Evolutionary conservation across 1,140 invertebrate genomes (phyloP), one percentile per base, ranked within the genome.

Genomic region (Bombyx mandarina): DNA sequence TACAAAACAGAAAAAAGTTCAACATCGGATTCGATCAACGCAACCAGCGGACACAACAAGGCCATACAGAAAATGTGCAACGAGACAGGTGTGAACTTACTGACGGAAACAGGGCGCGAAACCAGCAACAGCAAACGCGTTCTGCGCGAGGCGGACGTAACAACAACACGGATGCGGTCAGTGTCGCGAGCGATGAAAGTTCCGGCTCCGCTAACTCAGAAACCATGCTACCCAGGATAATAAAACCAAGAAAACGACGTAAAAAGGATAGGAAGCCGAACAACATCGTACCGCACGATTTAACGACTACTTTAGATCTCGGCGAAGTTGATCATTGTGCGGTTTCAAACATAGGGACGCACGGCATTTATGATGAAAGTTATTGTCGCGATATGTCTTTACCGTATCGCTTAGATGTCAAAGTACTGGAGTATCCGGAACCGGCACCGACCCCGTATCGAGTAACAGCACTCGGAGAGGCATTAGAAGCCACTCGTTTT

Each of bases 181-280:
- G 92, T 77, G 92, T 93, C 57, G 90, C 92, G 10, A 94, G 93
- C 77, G 93, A 94, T 75, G 93, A 94, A 80, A 94, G 93, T 81
- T 93, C 92, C 58, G 91, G 90, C 8, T 92, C 92, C 7, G 79
- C 89, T 48, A 91, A 92, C 65, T 94, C 93, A 2, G 94, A 95
- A 67, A 94, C 92, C 57, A 94, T 93, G 80, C 79, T 96, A 66
- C 95, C 95, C 26, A 89, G 95, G 50, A 95, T 96, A 54, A 96
- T 96, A 70, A 97, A 97, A 79, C 95, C 95, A 0, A 87, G 95
- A 8, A 97, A 97, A 77, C 90, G 95, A 18, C 91, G 95, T 71
- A 97, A 97, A 91, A 96, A 96, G 82, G 95, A 96, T 70, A 89
- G 94, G 55, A 95, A 95, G 76, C 92, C 93, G 22, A 88, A 85